Conservation (phyloP, 2,113 vertebrate genomes). For the Origma solitaria region DNA sequence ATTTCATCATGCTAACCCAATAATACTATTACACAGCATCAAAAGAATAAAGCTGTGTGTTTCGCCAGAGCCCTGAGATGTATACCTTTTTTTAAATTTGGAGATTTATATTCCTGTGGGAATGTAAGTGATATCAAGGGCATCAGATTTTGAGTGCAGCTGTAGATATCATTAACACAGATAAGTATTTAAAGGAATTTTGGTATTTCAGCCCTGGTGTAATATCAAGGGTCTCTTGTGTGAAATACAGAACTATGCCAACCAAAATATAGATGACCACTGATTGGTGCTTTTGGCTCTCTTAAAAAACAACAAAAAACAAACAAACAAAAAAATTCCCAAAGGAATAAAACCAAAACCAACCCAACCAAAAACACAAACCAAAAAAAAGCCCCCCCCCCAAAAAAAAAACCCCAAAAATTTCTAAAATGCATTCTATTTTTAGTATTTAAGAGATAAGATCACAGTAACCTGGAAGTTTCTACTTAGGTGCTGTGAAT, state of each 20-base stretch:
- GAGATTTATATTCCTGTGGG: slow-evolving; percentile 25
- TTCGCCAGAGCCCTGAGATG: not conserved
- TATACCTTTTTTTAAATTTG: not conserved
- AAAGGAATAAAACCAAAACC: too few relatives aligned
- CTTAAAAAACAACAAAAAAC: not conserved
- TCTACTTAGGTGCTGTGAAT: not conserved
- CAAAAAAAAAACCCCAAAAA: too few relatives aligned
- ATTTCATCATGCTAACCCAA: not conserved
- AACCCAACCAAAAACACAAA: not conserved
- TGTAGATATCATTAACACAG: not conserved
- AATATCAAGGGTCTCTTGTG: not conserved
- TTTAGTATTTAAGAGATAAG: not conserved
- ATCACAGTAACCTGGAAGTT: not conserved
- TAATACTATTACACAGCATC: not conserved
- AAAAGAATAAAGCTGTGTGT: not conserved
- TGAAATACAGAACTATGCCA: not conserved
- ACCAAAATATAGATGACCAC: not conserved
- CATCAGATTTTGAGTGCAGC: not conserved
- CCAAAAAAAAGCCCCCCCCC: too few relatives aligned
- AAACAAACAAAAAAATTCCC: too few relatives aligned
- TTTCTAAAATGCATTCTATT: not conserved
- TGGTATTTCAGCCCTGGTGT: not conserved
- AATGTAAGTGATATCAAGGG: not conserved
- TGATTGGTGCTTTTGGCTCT: not conserved
- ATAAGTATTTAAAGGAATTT: slow-evolving; percentile 15